phyloP scores from a whole-genome alignment of 2,113 vertebrate genomes.

The Glaucidium brasilianum region DNA sequence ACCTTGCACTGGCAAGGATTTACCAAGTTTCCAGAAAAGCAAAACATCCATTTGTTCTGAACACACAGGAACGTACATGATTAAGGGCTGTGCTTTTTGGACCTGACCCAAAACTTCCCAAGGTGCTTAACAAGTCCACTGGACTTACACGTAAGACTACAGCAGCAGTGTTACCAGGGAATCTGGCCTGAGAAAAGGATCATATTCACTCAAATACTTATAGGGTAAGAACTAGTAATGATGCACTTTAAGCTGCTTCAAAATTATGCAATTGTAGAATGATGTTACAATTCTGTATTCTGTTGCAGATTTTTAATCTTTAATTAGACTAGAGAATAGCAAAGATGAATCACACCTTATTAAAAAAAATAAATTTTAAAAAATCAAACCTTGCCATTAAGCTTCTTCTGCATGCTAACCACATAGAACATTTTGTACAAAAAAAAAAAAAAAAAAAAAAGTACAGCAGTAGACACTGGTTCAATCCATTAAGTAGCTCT shows the following conservation, averaged over 20 bases:
- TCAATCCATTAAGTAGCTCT: neutral
- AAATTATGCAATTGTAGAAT: neutral
- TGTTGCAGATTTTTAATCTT: constrained; percentile 27
- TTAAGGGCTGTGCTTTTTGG: neutral
- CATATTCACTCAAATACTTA: neutral
- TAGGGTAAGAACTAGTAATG: fast-evolving
- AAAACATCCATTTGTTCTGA: neutral
- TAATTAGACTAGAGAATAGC: constrained; percentile 42
- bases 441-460: too few species aligned
- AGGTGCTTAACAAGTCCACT: neutral
- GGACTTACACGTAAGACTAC: neutral
- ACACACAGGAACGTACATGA: fast-evolving
- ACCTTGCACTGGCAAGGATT: neutral
- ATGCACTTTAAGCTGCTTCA: neutral
- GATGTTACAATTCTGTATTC: neutral
- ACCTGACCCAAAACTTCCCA: neutral
- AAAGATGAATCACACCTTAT: constrained; percentile 42
- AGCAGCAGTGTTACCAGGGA: neutral
- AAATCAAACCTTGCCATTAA: constrained; percentile 6
- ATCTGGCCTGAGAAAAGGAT: neutral
- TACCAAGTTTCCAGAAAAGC: neutral
- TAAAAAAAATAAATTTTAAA: neutral
- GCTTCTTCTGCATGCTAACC: neutral
- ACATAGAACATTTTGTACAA: neutral
- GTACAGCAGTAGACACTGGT: neutral